Evolutionary conservation across 2,888 invertebrate species (phyloP).

Genomic region (Metacarcinus magister): DNA sequence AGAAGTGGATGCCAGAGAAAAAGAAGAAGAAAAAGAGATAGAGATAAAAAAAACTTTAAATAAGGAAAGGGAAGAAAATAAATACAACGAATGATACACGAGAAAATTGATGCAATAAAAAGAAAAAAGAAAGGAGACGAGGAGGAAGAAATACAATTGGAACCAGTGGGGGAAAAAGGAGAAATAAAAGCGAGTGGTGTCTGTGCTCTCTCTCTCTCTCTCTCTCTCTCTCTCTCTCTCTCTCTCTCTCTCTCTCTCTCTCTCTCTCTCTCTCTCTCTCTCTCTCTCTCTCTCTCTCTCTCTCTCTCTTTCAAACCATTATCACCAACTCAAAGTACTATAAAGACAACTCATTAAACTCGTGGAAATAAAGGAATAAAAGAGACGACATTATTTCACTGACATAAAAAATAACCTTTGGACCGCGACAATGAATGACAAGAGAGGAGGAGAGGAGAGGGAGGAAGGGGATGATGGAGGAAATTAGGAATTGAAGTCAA

Average conservation of each 20-base stretch:
- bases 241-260: slow-evolving; percentile 2
- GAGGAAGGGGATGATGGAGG: not conserved
- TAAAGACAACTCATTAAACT: not conserved
- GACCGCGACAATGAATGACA: not conserved
- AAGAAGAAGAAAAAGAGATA: too few species aligned
- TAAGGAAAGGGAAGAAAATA: too few species aligned
- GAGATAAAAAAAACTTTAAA: too few species aligned
- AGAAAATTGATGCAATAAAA: not conserved
- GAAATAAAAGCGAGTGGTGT: not conserved
- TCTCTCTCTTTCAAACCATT: not conserved
- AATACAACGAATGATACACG: too few species aligned
- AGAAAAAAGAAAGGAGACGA: not conserved
- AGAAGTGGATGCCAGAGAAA: too few species aligned
- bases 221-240: not conserved
- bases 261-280: slow-evolving; percentile 2
- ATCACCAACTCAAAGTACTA: not conserved
- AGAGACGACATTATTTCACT: not conserved
- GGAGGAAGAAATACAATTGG: not conserved
- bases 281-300: slow-evolving; percentile 2
- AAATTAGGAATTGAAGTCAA: not conserved
- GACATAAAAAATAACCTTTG: not conserved
- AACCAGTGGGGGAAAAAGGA: not conserved
- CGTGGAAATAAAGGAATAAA: not conserved
- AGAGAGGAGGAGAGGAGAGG: not conserved
- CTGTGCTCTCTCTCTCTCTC: too few species aligned